Evolutionary conservation across 2,113 vertebrate species (phyloP).

Genomic region (Xiphophorus maculatus): DNA sequence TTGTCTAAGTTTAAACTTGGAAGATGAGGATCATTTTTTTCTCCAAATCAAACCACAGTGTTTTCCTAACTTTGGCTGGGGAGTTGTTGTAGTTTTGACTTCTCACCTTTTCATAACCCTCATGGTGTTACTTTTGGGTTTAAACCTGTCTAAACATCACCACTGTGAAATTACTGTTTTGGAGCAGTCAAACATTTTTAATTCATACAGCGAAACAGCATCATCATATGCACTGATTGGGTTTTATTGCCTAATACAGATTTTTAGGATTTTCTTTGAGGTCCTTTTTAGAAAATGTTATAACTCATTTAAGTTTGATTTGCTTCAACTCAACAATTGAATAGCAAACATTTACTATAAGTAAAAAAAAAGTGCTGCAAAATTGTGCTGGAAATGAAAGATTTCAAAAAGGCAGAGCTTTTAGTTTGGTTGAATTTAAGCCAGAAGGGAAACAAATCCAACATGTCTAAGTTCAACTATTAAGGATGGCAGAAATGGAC

Average conservation of each 20-base stretch:
- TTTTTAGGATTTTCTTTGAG: not conserved
- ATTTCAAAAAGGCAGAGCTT: too few species aligned
- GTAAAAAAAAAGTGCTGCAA: not conserved
- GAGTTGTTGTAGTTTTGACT: slow-evolving; percentile 9
- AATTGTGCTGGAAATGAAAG: too few species aligned
- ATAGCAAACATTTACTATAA: not conserved
- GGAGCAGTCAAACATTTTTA: not conserved
- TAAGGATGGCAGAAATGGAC: too few species aligned
- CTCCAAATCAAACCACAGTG: slow-evolving; percentile 22
- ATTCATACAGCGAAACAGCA: not conserved
- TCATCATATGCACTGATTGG: too few species aligned
- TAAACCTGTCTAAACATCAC: not conserved
- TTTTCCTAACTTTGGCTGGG: not conserved
- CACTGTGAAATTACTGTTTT: not conserved
- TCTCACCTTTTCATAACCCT: slow-evolving; percentile 1
- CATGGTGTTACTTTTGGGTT: too few species aligned
- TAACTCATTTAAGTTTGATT: not conserved
- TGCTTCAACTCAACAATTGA: not conserved
- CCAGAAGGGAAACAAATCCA: too few species aligned
- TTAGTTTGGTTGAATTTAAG: too few species aligned
- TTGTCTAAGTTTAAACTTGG: slow-evolving; percentile 13
- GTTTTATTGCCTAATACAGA: not conserved
- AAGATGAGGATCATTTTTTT: not conserved
- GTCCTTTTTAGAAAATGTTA: not conserved
- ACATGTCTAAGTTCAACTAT: too few species aligned